Evolutionary conservation across 1,140 invertebrate genomes (phyloP).

Genomic region (Andricus grossulariae): DNA sequence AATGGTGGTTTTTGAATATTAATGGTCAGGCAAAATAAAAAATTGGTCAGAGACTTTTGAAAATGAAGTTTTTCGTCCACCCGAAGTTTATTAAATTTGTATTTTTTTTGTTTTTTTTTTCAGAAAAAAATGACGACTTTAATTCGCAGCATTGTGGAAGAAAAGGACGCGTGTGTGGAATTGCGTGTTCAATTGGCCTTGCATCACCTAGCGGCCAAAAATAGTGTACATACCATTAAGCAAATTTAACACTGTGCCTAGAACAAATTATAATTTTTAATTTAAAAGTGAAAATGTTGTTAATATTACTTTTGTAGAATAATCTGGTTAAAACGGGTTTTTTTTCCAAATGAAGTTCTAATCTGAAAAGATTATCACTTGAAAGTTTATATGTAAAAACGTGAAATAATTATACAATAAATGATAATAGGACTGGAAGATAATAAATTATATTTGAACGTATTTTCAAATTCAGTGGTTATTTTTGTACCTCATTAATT

Average conservation of each 20-base stretch:
- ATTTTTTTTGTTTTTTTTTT: conserved; percentile 43
- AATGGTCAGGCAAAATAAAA: too few relatives aligned
- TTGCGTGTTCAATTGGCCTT: conserved; percentile 81
- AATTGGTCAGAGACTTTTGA: too few relatives aligned
- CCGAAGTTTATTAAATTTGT: not conserved
- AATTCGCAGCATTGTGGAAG: conserved; percentile 81
- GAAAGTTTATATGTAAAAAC: not conserved
- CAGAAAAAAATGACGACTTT: conserved; percentile 80
- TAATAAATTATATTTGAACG: conserved; percentile 24
- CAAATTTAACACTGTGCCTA: conserved; percentile 33
- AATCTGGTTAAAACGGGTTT: not conserved
- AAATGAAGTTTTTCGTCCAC: too few relatives aligned
- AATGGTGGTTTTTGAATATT: too few relatives aligned
- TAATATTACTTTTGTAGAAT: not conserved
- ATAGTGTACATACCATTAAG: conserved; percentile 51
- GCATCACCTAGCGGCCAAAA: conserved; percentile 73
- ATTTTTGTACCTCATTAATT: too few relatives aligned
- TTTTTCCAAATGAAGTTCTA: not conserved
- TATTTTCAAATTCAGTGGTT: not conserved
- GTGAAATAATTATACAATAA: not conserved
- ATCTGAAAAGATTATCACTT: too few relatives aligned
- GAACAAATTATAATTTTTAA: not conserved
- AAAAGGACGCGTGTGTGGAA: conserved; percentile 81
- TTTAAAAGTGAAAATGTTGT: not conserved
- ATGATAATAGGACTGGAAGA: conserved; percentile 7